These are phyloP conservation scores for Pseudococcus viburni DNA, from an alignment of 2,888 invertebrate genomes.

Conservation along the genomic window DNA sequence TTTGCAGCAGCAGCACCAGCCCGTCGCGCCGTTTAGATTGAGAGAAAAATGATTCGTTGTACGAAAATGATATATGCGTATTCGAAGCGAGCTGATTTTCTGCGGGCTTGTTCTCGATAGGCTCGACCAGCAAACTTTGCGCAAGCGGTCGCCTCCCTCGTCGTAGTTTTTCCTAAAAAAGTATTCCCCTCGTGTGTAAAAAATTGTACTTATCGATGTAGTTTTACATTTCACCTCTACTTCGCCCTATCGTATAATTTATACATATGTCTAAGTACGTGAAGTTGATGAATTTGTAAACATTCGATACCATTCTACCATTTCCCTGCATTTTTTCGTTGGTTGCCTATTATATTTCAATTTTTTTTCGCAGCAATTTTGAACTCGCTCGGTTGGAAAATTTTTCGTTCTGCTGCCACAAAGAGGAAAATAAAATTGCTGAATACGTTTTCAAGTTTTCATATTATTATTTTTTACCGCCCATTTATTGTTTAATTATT, in stretches of 20 bases:
- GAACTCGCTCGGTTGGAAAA: too few relatives aligned
- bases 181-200: neutral
- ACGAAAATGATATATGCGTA: constrained; percentile 1
- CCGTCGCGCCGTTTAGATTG: too few relatives aligned
- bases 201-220: neutral
- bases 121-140: too few relatives aligned
- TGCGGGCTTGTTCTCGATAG: neutral
- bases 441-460: too few relatives aligned
- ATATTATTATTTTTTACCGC: too few relatives aligned
- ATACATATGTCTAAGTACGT: neutral
- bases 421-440: too few relatives aligned
- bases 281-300: constrained; percentile 14
- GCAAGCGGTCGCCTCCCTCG: neutral
- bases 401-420: too few relatives aligned
- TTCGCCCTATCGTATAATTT: neutral
- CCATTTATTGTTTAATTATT: too few relatives aligned
- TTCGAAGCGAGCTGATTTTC: neutral
- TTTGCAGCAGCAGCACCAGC: too few relatives aligned
- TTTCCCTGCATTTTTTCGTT: neutral
- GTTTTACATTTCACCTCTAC: neutral
- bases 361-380: too few relatives aligned
- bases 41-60: neutral
- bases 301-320: neutral
- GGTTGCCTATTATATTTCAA: too few relatives aligned
- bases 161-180: neutral